These are phyloP conservation scores for Echiichthys vipera DNA, from an alignment of 2,797 vertebrate genomes.

Conservation along the genomic window DNA sequence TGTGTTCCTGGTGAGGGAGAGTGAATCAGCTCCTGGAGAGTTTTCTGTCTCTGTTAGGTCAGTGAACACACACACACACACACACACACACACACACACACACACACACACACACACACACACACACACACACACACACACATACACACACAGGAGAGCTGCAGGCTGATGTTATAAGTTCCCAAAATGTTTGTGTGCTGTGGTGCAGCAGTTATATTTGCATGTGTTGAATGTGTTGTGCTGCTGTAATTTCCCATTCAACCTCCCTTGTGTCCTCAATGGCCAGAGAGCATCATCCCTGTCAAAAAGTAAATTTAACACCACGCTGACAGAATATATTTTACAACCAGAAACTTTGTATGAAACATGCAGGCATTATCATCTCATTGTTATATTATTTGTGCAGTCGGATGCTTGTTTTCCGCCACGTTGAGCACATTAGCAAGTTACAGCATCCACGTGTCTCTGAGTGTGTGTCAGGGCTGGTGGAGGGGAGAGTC, in stretches of 20 bases:
- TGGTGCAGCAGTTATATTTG: conserved; percentile 5
- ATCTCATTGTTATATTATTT: neutral
- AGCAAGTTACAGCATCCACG: conserved; percentile 36
- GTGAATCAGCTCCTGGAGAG: conserved; percentile 92
- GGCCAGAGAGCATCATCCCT: neutral
- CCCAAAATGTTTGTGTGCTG: neutral
- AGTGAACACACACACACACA: conserved; percentile 65
- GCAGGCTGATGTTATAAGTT: neutral
- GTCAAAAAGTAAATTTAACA: neutral
- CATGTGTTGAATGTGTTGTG: conserved; percentile 18
- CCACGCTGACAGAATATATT: neutral
- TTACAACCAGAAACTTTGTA: neutral
- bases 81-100: neutral
- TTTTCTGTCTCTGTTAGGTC: conserved; percentile 94
- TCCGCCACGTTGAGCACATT: conserved; percentile 35
- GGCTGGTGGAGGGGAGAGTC: conserved; percentile 34
- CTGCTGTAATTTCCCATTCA: conserved; percentile 4
- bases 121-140: neutral
- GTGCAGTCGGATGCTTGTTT: conserved; percentile 45
- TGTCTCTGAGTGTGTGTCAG: conserved; percentile 60
- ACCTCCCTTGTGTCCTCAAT: neutral
- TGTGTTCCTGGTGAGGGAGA: conserved; percentile 91
- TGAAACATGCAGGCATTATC: neutral
- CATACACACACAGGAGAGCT: neutral
- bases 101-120: too few species aligned